Percentiles rank a stretch among this genome's conserved stretches.
Conservation (phyloP, 2,113 vertebrate genomes). For the Dicaeum eximium region DNA sequence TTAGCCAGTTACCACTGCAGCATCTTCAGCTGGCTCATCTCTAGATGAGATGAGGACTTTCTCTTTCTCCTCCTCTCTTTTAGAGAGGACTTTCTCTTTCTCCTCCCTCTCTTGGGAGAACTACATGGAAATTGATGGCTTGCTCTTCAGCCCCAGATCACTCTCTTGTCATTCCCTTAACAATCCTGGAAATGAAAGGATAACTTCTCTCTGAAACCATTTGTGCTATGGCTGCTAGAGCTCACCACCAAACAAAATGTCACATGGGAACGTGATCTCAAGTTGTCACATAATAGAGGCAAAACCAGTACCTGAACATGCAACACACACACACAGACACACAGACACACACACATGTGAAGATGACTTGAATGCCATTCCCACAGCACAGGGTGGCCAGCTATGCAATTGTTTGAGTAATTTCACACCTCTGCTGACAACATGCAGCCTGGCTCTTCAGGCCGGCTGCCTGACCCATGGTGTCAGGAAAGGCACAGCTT, state of each 20-base stretch:
- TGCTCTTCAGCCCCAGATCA: not conserved
- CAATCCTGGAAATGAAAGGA: not conserved
- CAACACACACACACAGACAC: not conserved
- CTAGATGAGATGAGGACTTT: too few relatives aligned
- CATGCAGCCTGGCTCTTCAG: not conserved
- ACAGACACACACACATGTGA: too few relatives aligned
- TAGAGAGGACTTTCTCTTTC: not conserved
- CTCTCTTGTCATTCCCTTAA: not conserved
- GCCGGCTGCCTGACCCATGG: rapidly evolving
- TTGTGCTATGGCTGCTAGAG: not conserved
- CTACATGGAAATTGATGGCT: not conserved
- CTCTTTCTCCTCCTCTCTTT: not conserved
- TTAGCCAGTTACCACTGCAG: not conserved
- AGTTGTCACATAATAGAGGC: not conserved
- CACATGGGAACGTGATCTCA: not conserved
- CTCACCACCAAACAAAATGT: not conserved
- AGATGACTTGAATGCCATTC: not conserved
- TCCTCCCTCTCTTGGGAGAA: not conserved
- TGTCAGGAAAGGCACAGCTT: not conserved
- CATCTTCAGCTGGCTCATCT: not conserved
- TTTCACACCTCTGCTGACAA: not conserved
- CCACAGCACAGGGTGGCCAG: not conserved
- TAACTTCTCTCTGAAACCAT: not conserved
- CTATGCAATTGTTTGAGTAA: not conserved
- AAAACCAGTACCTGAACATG: not conserved